These are phyloP conservation scores for Bombus cullumanus DNA, from an alignment of 1,140 invertebrate species.

Conservation along the genomic window DNA sequence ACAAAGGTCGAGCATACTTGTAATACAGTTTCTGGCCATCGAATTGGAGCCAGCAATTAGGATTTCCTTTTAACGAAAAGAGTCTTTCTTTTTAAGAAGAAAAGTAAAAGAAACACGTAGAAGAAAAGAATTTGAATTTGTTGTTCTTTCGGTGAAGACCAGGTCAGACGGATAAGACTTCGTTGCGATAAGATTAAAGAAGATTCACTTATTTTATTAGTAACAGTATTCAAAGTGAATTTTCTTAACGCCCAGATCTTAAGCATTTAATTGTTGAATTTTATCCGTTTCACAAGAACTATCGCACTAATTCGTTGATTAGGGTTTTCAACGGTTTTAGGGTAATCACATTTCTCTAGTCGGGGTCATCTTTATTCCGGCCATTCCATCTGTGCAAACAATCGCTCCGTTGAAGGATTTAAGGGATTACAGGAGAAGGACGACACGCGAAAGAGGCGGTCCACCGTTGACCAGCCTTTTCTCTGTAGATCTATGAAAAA, in stretches of 20 bases:
- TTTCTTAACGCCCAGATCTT: too few species aligned
- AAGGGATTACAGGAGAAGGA: conserved; percentile 52
- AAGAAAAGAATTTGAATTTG: too few species aligned
- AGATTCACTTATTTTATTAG: too few species aligned
- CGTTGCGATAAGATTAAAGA: too few species aligned
- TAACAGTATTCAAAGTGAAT: too few species aligned
- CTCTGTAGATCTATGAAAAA: conserved; percentile 54
- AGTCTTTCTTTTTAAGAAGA: too few species aligned
- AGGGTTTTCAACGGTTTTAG: background rate
- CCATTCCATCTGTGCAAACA: background rate
- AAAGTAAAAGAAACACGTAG: too few species aligned
- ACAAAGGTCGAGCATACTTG: background rate
- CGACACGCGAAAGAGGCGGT: conserved; percentile 56
- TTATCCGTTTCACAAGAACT: background rate
- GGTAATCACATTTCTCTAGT: background rate
- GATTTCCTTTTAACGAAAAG: too few species aligned
- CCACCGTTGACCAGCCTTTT: conserved; percentile 60
- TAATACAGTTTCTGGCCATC: background rate
- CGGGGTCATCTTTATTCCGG: background rate
- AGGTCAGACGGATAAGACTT: too few species aligned
- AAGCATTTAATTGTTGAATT: background rate
- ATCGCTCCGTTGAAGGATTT: conserved; percentile 41
- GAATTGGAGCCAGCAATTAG: too few species aligned
- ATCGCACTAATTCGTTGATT: background rate
- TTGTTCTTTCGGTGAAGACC: too few species aligned